Evolutionary conservation across 2,113 vertebrate species (phyloP).

Genomic region (Dissostichus mawsoni): DNA sequence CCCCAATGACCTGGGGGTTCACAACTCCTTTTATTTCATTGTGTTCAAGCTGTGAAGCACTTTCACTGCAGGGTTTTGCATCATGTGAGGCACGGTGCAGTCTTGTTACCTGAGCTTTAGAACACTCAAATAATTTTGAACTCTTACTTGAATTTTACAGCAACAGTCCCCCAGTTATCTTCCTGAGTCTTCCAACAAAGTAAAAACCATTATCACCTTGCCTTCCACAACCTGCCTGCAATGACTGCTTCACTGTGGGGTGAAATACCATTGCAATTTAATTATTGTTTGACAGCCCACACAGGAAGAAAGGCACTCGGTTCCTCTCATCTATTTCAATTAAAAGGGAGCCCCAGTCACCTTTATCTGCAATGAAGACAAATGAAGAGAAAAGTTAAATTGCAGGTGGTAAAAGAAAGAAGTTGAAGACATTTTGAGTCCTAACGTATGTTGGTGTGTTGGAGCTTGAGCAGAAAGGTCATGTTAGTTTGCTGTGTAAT

Average conservation of each 20-base stretch:
- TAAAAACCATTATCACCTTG: slow-evolving; percentile 19
- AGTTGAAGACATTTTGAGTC: slow-evolving; percentile 5
- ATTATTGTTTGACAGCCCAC: slow-evolving; percentile 45
- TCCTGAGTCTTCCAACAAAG: slow-evolving; percentile 9
- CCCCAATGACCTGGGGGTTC: slow-evolving; percentile 19
- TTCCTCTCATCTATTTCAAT: slow-evolving; percentile 57
- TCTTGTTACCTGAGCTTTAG: slow-evolving; percentile 40
- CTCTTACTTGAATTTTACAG: slow-evolving; percentile 24
- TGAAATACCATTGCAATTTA: slow-evolving; percentile 49
- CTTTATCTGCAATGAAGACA: slow-evolving; percentile 30
- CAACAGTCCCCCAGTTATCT: slow-evolving; percentile 5
- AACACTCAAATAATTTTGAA: neutral
- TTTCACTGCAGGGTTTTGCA: slow-evolving; percentile 49
- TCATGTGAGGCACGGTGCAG: slow-evolving; percentile 23
- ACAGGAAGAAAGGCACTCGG: slow-evolving; percentile 7
- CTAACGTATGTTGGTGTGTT: too few species aligned
- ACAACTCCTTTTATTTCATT: slow-evolving; percentile 40
- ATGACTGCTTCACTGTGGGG: slow-evolving; percentile 13
- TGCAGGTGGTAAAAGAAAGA: neutral
- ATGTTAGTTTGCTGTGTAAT: neutral
- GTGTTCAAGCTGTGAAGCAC: slow-evolving; percentile 43
- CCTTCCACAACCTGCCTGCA: slow-evolving; percentile 13
- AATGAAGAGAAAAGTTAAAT: slow-evolving; percentile 30
- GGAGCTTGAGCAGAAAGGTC: neutral
- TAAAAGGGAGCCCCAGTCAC: slow-evolving; percentile 34